Conservation (phyloP, 2,888 invertebrate species). For the Stenotaenia linearis region DNA sequence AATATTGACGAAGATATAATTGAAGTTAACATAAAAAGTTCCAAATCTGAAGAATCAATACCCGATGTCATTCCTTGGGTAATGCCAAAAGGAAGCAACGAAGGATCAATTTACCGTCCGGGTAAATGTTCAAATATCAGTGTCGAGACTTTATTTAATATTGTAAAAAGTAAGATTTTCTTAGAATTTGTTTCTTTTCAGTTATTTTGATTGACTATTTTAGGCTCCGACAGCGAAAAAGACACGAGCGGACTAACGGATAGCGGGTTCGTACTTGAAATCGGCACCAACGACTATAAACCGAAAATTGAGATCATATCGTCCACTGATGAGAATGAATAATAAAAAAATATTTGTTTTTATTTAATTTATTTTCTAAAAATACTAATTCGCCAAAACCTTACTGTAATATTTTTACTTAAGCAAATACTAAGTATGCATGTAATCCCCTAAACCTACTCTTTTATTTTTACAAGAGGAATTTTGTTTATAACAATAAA, state of each 20-base stretch:
- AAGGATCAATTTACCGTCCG: not conserved
- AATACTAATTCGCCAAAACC: not conserved
- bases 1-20: not conserved
- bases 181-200: not conserved
- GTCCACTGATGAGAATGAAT: not conserved
- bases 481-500: not conserved
- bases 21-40: not conserved
- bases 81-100: not conserved
- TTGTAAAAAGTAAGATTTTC: not conserved
- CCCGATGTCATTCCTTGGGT: not conserved
- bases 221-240: not conserved
- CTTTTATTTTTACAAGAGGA: not conserved
- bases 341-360: not conserved
- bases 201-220: not conserved
- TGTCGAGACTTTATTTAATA: not conserved
- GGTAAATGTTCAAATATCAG: not conserved
- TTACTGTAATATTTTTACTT: not conserved
- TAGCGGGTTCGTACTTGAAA: too few species aligned
- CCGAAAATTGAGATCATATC: not conserved
- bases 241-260: too few species aligned
- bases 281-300: too few species aligned
- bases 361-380: not conserved
- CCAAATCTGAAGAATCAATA: not conserved
- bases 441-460: not conserved
- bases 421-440: not conserved